These are phyloP conservation scores for Lucilia sericata DNA, from an alignment of 1,140 invertebrate species.

Conservation along the genomic window DNA sequence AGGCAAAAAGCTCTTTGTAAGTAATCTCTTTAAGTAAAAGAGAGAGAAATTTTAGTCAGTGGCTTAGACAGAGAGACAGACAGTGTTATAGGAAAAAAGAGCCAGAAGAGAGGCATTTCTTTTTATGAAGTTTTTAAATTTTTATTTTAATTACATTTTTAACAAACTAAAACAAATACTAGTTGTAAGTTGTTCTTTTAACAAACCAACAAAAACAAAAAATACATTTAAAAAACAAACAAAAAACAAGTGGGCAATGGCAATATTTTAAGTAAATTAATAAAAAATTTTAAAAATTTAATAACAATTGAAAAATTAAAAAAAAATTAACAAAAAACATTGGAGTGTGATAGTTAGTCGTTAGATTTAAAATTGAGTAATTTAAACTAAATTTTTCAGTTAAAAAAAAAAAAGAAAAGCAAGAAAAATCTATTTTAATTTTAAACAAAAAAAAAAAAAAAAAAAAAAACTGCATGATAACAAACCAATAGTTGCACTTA, in stretches of 20 bases:
- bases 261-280: slow-evolving; percentile 45
- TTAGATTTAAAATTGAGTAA: slow-evolving; percentile 33
- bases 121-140: not conserved
- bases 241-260: slow-evolving; percentile 22
- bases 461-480: not conserved
- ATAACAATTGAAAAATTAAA: not conserved
- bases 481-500: slow-evolving; percentile 24
- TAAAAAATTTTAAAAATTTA: not conserved
- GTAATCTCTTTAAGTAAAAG: not conserved
- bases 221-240: slow-evolving; percentile 34
- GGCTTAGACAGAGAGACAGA: not conserved
- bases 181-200: slow-evolving; percentile 13
- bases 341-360: slow-evolving; percentile 47
- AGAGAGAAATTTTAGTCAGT: no score
- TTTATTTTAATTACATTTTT: not conserved
- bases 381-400: not conserved
- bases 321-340: not conserved
- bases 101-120: slow-evolving; percentile 29
- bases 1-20: slow-evolving; percentile 13
- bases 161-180: slow-evolving; percentile 1
- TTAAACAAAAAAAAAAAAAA: not conserved
- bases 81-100: not conserved
- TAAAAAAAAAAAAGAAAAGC: not conserved
- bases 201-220: slow-evolving; percentile 20
- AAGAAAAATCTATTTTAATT: slow-evolving; percentile 23